phyloP scores from a whole-genome alignment of 2,797 vertebrate genomes.

The Enteromius thamalakanensis region DNA sequence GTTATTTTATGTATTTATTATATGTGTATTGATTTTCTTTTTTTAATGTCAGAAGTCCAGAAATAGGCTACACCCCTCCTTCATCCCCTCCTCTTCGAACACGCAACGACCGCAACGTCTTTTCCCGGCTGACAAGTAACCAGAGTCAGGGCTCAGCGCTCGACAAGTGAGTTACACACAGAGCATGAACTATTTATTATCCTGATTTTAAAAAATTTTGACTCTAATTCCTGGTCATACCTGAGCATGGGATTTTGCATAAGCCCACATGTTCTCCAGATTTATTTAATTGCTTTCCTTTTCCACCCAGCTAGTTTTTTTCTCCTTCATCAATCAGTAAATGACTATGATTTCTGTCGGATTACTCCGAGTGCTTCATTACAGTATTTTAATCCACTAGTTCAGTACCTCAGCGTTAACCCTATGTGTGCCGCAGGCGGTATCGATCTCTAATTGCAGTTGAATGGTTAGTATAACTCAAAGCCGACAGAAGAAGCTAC shows the following conservation, averaged over 20 bases:
- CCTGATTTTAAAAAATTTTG: not conserved
- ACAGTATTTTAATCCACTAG: slow-evolving; percentile 37
- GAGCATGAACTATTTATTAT: not conserved
- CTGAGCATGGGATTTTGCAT: not conserved
- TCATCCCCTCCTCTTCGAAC: slow-evolving; percentile 92
- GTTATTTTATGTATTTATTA: not conserved
- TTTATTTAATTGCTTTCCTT: slow-evolving; percentile 4
- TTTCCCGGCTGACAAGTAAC: slow-evolving; percentile 95
- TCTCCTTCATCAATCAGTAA: not conserved
- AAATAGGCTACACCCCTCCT: slow-evolving; percentile 90
- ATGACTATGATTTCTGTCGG: slow-evolving; percentile 19
- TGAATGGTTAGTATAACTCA: slow-evolving; percentile 41
- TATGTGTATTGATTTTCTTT: not conserved
- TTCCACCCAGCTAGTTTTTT: not conserved
- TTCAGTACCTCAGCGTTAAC: slow-evolving; percentile 47
- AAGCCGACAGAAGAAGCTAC: slow-evolving; percentile 26
- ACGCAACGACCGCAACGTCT: slow-evolving; percentile 96
- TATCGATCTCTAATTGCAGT: slow-evolving; percentile 36
- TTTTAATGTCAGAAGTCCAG: slow-evolving; percentile 78
- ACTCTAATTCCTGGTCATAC: not conserved
- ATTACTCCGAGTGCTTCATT: slow-evolving; percentile 29
- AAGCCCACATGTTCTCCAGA: not conserved
- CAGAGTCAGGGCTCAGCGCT: slow-evolving; percentile 92
- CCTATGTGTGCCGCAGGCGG: not conserved
- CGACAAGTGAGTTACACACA: slow-evolving; percentile 89